Evolutionary conservation across 2,113 vertebrate genomes (phyloP).

Genomic region (Stegostoma tigrinum): DNA sequence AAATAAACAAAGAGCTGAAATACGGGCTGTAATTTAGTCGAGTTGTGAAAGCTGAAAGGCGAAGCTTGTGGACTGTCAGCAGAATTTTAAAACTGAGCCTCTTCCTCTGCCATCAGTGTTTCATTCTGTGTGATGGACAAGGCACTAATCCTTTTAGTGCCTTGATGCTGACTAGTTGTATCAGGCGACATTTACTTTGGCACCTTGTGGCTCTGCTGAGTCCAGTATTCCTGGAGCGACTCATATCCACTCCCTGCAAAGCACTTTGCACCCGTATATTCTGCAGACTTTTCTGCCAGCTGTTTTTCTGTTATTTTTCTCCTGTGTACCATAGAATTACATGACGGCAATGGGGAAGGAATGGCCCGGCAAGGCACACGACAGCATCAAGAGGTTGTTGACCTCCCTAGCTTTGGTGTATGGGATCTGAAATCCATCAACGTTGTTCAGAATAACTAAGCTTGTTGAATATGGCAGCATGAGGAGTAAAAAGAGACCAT

Average conservation of each 20-base stretch:
- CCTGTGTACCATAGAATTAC: no score
- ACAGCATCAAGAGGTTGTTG: neutral
- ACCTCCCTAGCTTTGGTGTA: no score
- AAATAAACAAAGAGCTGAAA: neutral
- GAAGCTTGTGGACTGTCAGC: constrained; percentile 23
- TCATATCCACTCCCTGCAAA: neutral
- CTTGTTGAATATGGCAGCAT: neutral
- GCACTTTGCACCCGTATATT: neutral
- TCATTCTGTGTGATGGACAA: neutral
- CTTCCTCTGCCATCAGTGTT: neutral
- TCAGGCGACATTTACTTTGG: neutral
- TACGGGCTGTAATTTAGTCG: neutral
- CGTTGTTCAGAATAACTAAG: neutral
- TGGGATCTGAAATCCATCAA: neutral
- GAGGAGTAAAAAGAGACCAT: neutral
- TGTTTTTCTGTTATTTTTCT: neutral
- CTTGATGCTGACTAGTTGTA: constrained; percentile 23
- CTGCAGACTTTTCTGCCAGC: neutral
- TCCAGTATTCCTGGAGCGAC: neutral
- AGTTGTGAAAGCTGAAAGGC: neutral
- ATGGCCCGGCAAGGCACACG: neutral
- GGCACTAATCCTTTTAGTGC: neutral
- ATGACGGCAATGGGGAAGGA: neutral
- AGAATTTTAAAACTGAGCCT: neutral
- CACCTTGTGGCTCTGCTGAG: neutral